Percentiles rank a stretch among this genome's conserved stretches.
These are phyloP conservation scores for Eristalis tenax DNA, from an alignment of 2,888 invertebrate genomes.

Conservation along the genomic window DNA sequence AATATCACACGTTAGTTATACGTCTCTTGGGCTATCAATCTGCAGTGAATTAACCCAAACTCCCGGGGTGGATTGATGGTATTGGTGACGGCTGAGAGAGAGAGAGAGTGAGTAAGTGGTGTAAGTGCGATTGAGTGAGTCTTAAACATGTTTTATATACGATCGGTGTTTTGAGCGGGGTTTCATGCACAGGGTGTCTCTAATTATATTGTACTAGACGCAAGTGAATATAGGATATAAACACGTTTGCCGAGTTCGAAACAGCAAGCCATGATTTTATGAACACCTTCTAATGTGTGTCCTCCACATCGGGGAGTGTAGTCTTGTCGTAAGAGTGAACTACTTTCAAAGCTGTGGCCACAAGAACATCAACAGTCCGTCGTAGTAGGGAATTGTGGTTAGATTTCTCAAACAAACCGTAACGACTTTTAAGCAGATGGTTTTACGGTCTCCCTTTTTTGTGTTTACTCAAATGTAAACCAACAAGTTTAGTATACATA, in stretches of 20 bases:
- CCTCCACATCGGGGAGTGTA: no score
- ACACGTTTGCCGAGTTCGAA: background rate
- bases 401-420: no score
- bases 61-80: conserved; percentile 27
- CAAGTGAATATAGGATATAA: background rate
- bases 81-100: conserved; percentile 41
- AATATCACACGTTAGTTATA: conserved; percentile 34
- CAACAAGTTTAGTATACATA: background rate
- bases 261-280: no score
- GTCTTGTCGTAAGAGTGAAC: no score
- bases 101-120: conserved; percentile 7
- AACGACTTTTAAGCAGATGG: no score
- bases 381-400: no score
- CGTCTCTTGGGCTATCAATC: conserved; percentile 27
- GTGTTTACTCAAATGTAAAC: background rate
- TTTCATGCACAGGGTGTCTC: conserved; percentile 40
- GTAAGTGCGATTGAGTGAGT: conserved; percentile 62
- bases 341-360: no score
- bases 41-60: conserved; percentile 44
- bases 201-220: background rate
- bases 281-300: no score
- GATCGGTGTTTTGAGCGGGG: conserved; percentile 52
- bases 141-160: conserved; percentile 33
- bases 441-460: background rate
- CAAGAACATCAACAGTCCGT: no score